Conservation (phyloP, 1,140 invertebrate species). For the Drosophila equinoxialis region DNA sequence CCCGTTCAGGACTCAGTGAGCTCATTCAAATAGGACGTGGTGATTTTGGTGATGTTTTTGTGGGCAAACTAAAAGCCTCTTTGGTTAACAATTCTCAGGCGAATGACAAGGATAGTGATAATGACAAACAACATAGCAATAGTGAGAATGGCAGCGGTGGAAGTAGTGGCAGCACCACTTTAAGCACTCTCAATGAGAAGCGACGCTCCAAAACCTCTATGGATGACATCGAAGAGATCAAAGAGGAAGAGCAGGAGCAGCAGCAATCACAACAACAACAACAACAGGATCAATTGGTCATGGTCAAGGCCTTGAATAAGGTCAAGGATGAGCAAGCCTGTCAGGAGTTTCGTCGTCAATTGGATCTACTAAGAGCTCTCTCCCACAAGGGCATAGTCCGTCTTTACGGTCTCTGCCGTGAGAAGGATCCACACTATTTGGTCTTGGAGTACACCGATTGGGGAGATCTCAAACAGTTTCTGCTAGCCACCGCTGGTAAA, state of each 20-base stretch:
- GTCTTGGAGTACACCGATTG: constrained; percentile 96
- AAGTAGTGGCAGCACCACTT: constrained; percentile 65
- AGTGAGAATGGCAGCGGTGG: constrained; percentile 74
- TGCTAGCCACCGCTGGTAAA: constrained; percentile 89
- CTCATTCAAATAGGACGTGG: constrained; percentile 93
- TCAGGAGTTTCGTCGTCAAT: constrained; percentile 93
- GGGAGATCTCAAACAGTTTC: constrained; percentile 97
- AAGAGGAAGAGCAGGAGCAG: constrained; percentile 71
- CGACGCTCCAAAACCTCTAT: constrained; percentile 77
- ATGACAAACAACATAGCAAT: constrained; percentile 77
- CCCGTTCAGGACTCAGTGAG: constrained; percentile 89
- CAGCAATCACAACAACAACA: constrained; percentile 36
- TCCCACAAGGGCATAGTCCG: constrained; percentile 91
- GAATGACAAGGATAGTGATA: constrained; percentile 69
- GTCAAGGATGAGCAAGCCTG: constrained; percentile 89
- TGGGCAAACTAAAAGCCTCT: constrained; percentile 84
- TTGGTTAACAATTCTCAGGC: constrained; percentile 53
- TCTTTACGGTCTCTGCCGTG: constrained; percentile 91
- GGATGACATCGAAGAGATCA: constrained; percentile 82
- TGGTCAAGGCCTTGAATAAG: constrained; percentile 81
- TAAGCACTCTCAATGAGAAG: constrained; percentile 78
- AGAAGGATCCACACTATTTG: constrained; percentile 94
- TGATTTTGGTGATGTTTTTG: constrained; percentile 94
- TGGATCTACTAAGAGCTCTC: constrained; percentile 92
- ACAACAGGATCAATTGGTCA: constrained; percentile 63